Conservation (phyloP, 2,113 vertebrate species). For the Corapipo altera region DNA sequence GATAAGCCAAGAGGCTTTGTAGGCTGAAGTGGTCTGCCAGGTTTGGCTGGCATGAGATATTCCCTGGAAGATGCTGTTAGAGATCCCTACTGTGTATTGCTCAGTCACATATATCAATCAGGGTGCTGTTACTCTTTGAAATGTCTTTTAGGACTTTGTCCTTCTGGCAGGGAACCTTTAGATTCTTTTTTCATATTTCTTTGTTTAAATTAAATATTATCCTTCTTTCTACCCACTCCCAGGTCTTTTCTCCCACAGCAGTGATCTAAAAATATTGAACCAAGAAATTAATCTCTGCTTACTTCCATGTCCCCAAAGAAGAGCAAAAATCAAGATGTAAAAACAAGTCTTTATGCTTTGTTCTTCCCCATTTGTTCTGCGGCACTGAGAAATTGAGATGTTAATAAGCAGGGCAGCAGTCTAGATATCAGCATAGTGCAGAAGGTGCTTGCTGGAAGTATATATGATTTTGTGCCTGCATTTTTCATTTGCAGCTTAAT, state of each 20-base stretch:
- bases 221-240: neutral
- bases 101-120: neutral
- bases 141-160: neutral
- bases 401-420: neutral
- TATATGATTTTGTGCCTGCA: neutral
- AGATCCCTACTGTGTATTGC: neutral
- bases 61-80: neutral
- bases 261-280: neutral
- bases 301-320: neutral
- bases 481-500: neutral
- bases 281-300: neutral
- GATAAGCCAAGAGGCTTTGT: neutral
- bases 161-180: neutral
- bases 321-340: neutral
- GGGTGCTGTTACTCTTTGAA: neutral
- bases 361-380: neutral
- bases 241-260: neutral
- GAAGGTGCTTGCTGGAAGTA: neutral
- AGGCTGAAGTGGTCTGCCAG: neutral
- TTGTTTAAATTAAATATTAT: neutral
- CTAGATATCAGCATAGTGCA: neutral
- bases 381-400: neutral
- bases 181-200: neutral
- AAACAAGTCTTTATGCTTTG: neutral
- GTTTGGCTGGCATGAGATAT: neutral